A percentile compares a stretch with the other conserved stretches of the same genome.
These are phyloP conservation scores for Neoitamus cyanurus DNA, from an alignment of 2,888 invertebrate species.

Conservation along the genomic window DNA sequence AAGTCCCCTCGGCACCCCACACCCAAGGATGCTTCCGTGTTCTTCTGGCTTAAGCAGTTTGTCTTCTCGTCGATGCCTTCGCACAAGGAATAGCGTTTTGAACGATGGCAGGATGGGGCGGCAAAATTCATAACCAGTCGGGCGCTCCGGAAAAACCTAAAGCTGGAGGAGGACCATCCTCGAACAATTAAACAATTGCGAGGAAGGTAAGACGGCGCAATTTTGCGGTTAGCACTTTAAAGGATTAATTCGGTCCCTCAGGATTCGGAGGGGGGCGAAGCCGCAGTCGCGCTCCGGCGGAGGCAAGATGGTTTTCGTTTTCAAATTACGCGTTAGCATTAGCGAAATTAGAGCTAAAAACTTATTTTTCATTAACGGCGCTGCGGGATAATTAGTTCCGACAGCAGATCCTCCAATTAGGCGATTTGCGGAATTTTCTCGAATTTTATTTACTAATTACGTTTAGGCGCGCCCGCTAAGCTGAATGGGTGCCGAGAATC, in stretches of 20 bases:
- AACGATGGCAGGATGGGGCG: background rate
- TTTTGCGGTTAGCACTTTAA: conserved; percentile 51
- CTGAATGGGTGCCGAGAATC: background rate
- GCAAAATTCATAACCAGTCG: conserved; percentile 45
- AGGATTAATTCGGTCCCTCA: conserved; percentile 52
- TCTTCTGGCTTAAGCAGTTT: conserved; percentile 32
- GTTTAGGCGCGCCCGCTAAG: background rate
- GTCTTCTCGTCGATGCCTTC: conserved; percentile 28
- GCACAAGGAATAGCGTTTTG: background rate
- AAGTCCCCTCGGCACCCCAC: background rate
- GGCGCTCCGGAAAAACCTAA: conserved; percentile 11
- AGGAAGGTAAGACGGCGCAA: conserved; percentile 25
- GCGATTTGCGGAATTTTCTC: background rate
- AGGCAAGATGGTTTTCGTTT: conserved; percentile 35
- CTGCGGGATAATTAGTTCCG: conserved; percentile 38
- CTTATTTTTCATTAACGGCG: conserved; percentile 45
- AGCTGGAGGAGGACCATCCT: background rate
- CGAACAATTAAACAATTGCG: conserved; percentile 29
- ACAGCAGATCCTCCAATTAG: conserved; percentile 1
- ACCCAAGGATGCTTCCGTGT: background rate
- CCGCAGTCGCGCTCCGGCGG: background rate
- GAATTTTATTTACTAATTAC: conserved; percentile 37
- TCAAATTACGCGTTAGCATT: conserved; percentile 45
- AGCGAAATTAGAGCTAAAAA: conserved; percentile 44
- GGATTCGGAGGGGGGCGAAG: conserved; percentile 41